These are phyloP conservation scores for Chanos chanos DNA, from an alignment of 2,797 vertebrate species.

Conservation along the genomic window DNA sequence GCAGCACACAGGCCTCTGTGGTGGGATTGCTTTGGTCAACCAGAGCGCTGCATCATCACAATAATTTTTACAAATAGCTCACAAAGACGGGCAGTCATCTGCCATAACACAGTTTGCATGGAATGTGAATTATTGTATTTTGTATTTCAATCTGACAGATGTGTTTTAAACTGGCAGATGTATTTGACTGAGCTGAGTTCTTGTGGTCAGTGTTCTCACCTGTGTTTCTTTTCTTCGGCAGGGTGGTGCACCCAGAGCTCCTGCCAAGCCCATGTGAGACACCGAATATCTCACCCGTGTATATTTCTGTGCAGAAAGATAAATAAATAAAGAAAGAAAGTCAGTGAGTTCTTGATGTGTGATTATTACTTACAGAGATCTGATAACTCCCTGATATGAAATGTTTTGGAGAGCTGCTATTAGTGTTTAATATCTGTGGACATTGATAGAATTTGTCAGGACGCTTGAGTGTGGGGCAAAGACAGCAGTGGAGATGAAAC, in stretches of 20 bases:
- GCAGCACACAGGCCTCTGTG: too few relatives aligned
- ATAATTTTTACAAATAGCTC: too few relatives aligned
- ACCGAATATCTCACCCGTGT: not conserved
- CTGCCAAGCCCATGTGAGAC: conserved; percentile 73
- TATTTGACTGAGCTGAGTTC: not conserved
- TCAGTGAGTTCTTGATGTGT: not conserved
- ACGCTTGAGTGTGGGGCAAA: not conserved
- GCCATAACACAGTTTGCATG: not conserved
- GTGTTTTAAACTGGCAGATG: not conserved
- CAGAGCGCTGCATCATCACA: too few relatives aligned
- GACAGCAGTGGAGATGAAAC: too few relatives aligned
- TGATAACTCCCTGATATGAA: too few relatives aligned
- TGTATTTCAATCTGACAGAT: not conserved
- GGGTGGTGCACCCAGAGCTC: conserved; percentile 74
- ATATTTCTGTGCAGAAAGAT: conserved; percentile 27
- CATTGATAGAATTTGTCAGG: too few relatives aligned
- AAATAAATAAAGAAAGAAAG: too few relatives aligned
- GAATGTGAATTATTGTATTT: not conserved
- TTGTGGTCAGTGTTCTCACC: not conserved
- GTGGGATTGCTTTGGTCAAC: too few relatives aligned
- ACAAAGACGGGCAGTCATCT: too few relatives aligned
- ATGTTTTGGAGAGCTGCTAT: too few relatives aligned
- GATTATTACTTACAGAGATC: not conserved
- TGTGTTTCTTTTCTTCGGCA: conserved; percentile 35
- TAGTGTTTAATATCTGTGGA: too few relatives aligned